phyloP scores from a whole-genome alignment of 2,113 vertebrate species.

The Neoarius graeffei region DNA sequence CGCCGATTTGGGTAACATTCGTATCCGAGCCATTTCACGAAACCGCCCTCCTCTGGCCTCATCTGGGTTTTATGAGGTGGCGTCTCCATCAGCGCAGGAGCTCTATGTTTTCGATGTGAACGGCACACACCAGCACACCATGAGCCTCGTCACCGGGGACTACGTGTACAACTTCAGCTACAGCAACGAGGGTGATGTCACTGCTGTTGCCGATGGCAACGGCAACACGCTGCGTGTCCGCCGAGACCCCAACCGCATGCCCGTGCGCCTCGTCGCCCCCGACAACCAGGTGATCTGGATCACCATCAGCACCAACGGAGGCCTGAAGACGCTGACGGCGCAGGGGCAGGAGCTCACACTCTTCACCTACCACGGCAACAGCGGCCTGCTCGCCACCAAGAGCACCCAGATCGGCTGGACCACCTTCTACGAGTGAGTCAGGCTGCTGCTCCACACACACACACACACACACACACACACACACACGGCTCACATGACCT shows the following conservation, averaged over 20 bases:
- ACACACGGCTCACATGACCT: no score
- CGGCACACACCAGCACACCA: conserved; percentile 93
- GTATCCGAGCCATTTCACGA: conserved; percentile 88
- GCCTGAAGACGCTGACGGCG: conserved; percentile 92
- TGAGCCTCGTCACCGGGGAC: conserved; percentile 92
- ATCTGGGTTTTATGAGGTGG: conserved; percentile 88
- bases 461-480: no score
- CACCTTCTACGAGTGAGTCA: conserved; percentile 96
- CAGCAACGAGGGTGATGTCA: conserved; percentile 95
- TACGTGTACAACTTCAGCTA: conserved; percentile 98
- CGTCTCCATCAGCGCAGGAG: conserved; percentile 91
- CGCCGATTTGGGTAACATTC: conserved; percentile 93
- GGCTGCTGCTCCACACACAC: neutral
- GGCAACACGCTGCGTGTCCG: conserved; percentile 93
- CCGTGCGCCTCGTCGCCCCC: conserved; percentile 91
- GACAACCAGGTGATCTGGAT: conserved; percentile 98
- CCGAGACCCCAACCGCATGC: conserved; percentile 93
- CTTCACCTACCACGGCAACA: conserved; percentile 96
- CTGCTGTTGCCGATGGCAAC: conserved; percentile 91
- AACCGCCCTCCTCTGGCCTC: conserved; percentile 86
- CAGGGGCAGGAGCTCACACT: conserved; percentile 93
- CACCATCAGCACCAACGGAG: conserved; percentile 95
- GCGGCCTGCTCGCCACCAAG: conserved; percentile 93
- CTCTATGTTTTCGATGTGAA: conserved; percentile 96
- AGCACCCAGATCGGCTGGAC: conserved; percentile 98